Conservation (phyloP, 2,113 vertebrate genomes). For the Scalopus aquaticus region DNA sequence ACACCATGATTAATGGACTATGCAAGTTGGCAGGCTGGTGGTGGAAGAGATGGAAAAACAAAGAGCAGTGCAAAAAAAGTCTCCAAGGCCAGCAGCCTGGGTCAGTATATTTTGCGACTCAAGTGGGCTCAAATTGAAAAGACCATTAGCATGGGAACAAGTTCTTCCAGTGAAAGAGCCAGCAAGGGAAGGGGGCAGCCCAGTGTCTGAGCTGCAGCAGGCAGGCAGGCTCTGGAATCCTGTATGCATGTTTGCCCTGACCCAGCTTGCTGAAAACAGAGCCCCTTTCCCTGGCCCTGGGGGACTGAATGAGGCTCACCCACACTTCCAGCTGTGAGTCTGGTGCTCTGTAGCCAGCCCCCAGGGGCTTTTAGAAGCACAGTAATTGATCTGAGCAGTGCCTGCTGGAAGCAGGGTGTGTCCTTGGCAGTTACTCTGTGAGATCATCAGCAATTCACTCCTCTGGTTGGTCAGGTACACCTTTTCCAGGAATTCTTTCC, state of each 20-base stretch:
- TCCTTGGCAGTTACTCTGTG: background rate
- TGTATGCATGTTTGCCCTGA: background rate
- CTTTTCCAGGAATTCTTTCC: conserved; percentile 12
- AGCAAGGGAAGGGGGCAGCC: background rate
- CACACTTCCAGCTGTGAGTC: background rate
- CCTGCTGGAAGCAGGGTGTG: background rate
- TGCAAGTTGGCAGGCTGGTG: background rate
- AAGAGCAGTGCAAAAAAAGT: background rate
- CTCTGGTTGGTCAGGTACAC: background rate
- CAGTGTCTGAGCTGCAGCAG: background rate
- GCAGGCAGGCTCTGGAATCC: background rate
- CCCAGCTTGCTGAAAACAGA: background rate
- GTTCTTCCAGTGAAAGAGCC: background rate
- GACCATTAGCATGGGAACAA: background rate
- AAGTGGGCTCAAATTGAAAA: background rate
- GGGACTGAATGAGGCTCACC: background rate
- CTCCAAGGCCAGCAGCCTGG: background rate
- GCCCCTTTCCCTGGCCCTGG: background rate
- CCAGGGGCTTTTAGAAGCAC: background rate
- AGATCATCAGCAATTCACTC: background rate
- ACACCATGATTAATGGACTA: background rate
- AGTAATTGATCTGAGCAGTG: fast-evolving
- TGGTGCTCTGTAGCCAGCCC: background rate
- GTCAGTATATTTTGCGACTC: background rate
- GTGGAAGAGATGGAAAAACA: background rate